phyloP scores from a whole-genome alignment of 2,797 vertebrate species.

The Cryptoprocta ferox region DNA sequence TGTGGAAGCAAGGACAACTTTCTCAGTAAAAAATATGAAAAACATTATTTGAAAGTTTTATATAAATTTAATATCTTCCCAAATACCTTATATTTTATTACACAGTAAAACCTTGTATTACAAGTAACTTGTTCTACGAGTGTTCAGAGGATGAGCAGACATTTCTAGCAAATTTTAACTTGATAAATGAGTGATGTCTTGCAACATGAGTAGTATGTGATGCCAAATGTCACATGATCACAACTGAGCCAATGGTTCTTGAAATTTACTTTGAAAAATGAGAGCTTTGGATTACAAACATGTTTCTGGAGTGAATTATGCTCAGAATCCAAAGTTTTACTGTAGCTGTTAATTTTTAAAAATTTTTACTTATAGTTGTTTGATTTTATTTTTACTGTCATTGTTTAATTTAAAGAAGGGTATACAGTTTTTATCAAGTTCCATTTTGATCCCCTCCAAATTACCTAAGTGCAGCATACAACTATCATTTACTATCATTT shows the following conservation, averaged over 20 bases:
- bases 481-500: not conserved
- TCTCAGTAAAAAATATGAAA: not conserved
- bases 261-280: too few relatives aligned
- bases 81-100: not conserved
- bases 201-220: too few relatives aligned
- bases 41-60: not conserved
- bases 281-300: too few relatives aligned
- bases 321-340: too few relatives aligned
- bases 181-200: too few relatives aligned
- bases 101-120: too few relatives aligned
- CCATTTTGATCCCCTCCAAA: not conserved
- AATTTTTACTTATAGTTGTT: not conserved
- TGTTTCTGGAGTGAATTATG: too few relatives aligned
- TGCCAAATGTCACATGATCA: too few relatives aligned
- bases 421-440: not conserved
- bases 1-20: not conserved
- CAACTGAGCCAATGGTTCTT: too few relatives aligned
- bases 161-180: too few relatives aligned
- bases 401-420: not conserved
- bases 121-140: too few relatives aligned
- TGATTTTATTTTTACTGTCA: conserved; percentile 17
- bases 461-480: not conserved
- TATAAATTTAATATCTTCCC: not conserved
- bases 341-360: not conserved
- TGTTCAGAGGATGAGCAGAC: too few relatives aligned